Evolutionary conservation across 2,888 invertebrate species (phyloP).

Genomic region (Polydesmus complanatus): DNA sequence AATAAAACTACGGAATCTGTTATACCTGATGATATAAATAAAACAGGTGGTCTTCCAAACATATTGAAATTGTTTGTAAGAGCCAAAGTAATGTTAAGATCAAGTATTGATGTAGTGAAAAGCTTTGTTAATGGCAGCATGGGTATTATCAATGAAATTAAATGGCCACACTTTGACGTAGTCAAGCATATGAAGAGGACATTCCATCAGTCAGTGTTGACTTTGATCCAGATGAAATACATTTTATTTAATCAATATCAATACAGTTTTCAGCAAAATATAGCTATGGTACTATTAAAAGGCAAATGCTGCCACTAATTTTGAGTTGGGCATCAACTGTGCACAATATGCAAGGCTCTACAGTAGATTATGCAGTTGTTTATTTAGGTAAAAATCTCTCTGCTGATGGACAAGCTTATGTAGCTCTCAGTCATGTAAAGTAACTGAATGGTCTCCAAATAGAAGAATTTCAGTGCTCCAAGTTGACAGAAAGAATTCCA

Average conservation of each 20-base stretch:
- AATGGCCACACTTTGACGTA: too few relatives aligned
- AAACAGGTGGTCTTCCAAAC: conserved; percentile 9
- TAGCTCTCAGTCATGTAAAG: conserved; percentile 3
- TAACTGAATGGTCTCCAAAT: not conserved
- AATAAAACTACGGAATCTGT: too few relatives aligned
- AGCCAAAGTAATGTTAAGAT: too few relatives aligned
- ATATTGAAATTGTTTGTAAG: too few relatives aligned
- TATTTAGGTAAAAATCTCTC: conserved; percentile 1
- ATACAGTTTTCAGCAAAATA: not conserved
- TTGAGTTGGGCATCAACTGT: conserved; percentile 1
- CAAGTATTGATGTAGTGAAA: conserved; percentile 7
- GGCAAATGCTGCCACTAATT: conserved; percentile 4
- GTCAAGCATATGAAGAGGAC: not conserved
- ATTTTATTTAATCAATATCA: conserved; percentile 1
- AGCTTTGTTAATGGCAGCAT: conserved; percentile 10
- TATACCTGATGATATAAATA: conserved; percentile 12
- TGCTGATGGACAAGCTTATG: conserved; percentile 9
- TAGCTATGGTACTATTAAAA: conserved; percentile 2
- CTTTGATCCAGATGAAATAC: conserved; percentile 3
- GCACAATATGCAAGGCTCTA: conserved; percentile 1
- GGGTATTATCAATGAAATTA: conserved; percentile 2
- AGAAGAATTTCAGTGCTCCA: conserved; percentile 1
- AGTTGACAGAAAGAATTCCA: not conserved
- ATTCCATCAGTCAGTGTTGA: conserved; percentile 1
- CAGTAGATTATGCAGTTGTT: conserved; percentile 2